Evolutionary conservation across 2,113 vertebrate genomes (phyloP).

Genomic region (Orthonyx spaldingii): DNA sequence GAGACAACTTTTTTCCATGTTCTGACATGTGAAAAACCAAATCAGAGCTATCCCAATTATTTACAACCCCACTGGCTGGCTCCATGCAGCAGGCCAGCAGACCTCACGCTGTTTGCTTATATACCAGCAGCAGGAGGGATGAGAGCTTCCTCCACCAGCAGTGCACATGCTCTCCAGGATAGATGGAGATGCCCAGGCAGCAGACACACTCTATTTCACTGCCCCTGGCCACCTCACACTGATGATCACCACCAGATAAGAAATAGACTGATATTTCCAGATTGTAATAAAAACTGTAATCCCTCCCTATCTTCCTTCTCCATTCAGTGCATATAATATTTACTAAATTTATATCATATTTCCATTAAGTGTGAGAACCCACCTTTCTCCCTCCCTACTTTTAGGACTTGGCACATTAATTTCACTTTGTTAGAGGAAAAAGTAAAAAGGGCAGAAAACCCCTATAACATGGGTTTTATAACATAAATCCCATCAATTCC

Average conservation of each 20-base stretch:
- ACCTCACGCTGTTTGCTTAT: not conserved
- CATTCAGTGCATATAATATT: not conserved
- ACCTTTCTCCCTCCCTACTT: not conserved
- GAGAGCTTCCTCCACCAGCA: not conserved
- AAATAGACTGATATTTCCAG: not conserved
- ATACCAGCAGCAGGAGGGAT: not conserved
- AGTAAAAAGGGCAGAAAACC: not conserved
- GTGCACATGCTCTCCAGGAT: not conserved
- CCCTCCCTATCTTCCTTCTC: not conserved
- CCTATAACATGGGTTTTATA: not conserved
- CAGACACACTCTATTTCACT: not conserved
- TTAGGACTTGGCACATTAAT: not conserved
- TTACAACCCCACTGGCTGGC: not conserved
- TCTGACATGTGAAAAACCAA: not conserved
- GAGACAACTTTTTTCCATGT: not conserved
- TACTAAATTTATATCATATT: not conserved
- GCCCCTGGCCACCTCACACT: not conserved
- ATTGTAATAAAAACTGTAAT: not conserved
- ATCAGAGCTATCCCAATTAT: not conserved
- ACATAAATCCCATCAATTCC: not conserved
- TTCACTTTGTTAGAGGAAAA: not conserved
- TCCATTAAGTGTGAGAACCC: not conserved
- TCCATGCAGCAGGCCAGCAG: not conserved
- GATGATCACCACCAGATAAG: not conserved
- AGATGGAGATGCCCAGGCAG: not conserved